These are phyloP conservation scores for Lepidothrix coronata DNA, from an alignment of 2,113 vertebrate genomes.

Conservation along the genomic window DNA sequence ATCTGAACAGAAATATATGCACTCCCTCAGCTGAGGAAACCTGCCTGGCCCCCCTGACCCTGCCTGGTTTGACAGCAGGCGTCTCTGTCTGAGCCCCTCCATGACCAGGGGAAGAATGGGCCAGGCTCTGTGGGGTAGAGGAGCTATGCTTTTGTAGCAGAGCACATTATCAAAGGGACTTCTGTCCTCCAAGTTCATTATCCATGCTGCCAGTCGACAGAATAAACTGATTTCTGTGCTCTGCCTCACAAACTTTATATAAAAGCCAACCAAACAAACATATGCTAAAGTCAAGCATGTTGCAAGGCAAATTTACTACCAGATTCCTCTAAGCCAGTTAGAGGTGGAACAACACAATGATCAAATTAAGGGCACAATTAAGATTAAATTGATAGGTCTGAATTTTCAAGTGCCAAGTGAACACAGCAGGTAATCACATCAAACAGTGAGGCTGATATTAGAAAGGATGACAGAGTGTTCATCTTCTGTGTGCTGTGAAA, in stretches of 20 bases:
- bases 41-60: not conserved
- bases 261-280: not conserved
- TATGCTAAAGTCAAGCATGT: not conserved
- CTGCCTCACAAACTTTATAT: not conserved
- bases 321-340: slow-evolving; percentile 12
- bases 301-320: slow-evolving; percentile 18
- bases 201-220: not conserved
- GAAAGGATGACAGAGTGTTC: slow-evolving; percentile 10
- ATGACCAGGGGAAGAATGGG: not conserved
- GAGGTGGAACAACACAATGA: slow-evolving; percentile 21
- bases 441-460: slow-evolving; percentile 14
- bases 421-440: slow-evolving; percentile 18
- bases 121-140: not conserved
- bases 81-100: not conserved
- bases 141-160: not conserved
- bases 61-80: not conserved
- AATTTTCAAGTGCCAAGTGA: slow-evolving; percentile 25
- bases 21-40: not conserved
- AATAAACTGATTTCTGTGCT: not conserved
- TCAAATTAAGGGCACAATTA: slow-evolving; percentile 55
- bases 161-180: not conserved
- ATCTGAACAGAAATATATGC: not conserved
- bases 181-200: not conserved
- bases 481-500: not conserved
- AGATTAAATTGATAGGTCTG: slow-evolving; percentile 47